phyloP scores from a whole-genome alignment of 2,113 vertebrate genomes.

The Festucalex cinctus region DNA sequence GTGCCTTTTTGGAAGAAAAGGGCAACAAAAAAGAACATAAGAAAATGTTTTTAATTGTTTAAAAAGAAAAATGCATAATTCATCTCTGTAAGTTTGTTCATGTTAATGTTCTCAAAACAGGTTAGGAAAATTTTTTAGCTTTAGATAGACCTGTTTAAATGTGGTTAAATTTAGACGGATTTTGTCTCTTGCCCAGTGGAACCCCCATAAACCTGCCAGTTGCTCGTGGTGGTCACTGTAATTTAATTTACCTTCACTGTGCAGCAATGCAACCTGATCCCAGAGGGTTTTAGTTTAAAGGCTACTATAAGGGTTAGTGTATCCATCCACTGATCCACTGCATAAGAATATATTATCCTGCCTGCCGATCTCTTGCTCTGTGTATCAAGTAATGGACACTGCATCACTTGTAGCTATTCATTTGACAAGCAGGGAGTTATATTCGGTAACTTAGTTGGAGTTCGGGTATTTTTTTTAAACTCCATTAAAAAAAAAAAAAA shows the following conservation, averaged over 20 bases:
- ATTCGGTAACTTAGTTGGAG: too few species aligned
- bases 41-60: too few species aligned
- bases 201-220: background rate
- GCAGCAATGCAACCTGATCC: slow-evolving; percentile 52
- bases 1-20: too few species aligned
- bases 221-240: slow-evolving; percentile 54
- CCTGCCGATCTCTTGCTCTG: too few species aligned
- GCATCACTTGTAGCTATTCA: too few species aligned
- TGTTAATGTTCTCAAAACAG: background rate
- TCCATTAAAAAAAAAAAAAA: too few species aligned
- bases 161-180: slow-evolving; percentile 10
- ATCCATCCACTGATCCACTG: background rate
- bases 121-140: background rate
- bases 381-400: background rate
- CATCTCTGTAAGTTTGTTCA: too few species aligned
- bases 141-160: background rate
- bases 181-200: background rate
- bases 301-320: background rate
- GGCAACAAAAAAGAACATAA: too few species aligned
- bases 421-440: too few species aligned
- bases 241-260: slow-evolving; percentile 56
- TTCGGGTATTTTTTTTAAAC: too few species aligned
- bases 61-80: too few species aligned
- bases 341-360: background rate
- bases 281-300: slow-evolving; percentile 14